Percentiles rank a stretch among this genome's conserved stretches.
These are phyloP conservation scores for Phragmatobia fuliginosa DNA, from an alignment of 2,888 invertebrate genomes.

Conservation along the genomic window DNA sequence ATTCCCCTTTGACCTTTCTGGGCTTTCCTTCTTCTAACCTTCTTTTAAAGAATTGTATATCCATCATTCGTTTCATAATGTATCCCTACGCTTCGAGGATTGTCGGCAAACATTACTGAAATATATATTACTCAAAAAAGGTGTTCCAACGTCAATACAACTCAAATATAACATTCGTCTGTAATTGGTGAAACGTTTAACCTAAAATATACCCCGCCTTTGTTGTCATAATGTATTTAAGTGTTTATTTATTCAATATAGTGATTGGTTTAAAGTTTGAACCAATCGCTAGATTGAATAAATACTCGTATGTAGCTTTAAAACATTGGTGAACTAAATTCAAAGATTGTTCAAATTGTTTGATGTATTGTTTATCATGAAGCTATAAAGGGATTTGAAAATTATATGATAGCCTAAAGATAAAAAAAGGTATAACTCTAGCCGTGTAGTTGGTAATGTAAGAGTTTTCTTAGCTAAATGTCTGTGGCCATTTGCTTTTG, in stretches of 20 bases:
- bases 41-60: too few relatives aligned
- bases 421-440: not conserved
- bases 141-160: too few relatives aligned
- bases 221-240: not conserved
- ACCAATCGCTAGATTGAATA: too few relatives aligned
- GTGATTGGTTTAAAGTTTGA: not conserved
- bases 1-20: too few relatives aligned
- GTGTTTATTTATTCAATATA: not conserved
- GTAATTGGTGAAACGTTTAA: not conserved
- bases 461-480: not conserved
- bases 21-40: too few relatives aligned
- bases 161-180: not conserved
- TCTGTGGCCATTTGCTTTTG: not conserved
- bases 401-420: not conserved
- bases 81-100: too few relatives aligned
- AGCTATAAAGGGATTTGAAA: not conserved
- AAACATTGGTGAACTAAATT: not conserved
- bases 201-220: not conserved
- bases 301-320: too few relatives aligned
- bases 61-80: too few relatives aligned
- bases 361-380: not conserved
- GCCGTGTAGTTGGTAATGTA: not conserved
- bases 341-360: not conserved
- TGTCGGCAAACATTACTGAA: too few relatives aligned
- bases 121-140: too few relatives aligned